Evolutionary conservation across 2,888 invertebrate genomes (phyloP), one percentile per base, ranked within the genome.

Genomic region (Cremastobaeus sp.): DNA sequence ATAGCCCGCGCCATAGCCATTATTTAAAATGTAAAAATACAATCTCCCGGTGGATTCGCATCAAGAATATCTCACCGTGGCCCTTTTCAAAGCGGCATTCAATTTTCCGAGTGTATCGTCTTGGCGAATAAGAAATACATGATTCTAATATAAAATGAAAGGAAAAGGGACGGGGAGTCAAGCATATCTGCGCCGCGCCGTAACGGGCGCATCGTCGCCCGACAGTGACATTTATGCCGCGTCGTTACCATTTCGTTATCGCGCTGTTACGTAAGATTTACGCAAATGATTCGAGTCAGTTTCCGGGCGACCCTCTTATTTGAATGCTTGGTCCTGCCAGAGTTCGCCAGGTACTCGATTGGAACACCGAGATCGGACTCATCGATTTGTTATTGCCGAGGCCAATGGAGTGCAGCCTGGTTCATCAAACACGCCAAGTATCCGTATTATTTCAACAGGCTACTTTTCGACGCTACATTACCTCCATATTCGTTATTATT

Each of bases 181-280:
- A 47, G 71, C 64, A 62, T 75, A 75, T 71, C 66, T 65, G 57
- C 34, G 25, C 66, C 60, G 57, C 34, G 25, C 45, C 43, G 45
- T 74, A 70, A 74, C 68, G 68, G 68, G 54, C 54, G 68, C 45
- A 52, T 59, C 65, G 74, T 43, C 65, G 65, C 60, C 65, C 70
- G 65, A 41, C 74, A 57, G 60, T 70, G 74, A 74, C 74, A 74
- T 74, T 74, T 74, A 74, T 69, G 74, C 64, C 59, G 47, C 68
- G 39, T 70, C 74, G 74, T 74, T 74, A 74, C 74, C 74, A 66
- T 74, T 74, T 60, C 70, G 69, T 74, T 74, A 74, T 74, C 74
- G 70, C 69, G 70, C 60, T 74, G 69, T 74, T 74, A 74, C 37
- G 60, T 70, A 70, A 74, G 70, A 74, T 74, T 74, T 74, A 74